phyloP scores from a whole-genome alignment of 2,113 vertebrate species.

The Rallus limicola region DNA sequence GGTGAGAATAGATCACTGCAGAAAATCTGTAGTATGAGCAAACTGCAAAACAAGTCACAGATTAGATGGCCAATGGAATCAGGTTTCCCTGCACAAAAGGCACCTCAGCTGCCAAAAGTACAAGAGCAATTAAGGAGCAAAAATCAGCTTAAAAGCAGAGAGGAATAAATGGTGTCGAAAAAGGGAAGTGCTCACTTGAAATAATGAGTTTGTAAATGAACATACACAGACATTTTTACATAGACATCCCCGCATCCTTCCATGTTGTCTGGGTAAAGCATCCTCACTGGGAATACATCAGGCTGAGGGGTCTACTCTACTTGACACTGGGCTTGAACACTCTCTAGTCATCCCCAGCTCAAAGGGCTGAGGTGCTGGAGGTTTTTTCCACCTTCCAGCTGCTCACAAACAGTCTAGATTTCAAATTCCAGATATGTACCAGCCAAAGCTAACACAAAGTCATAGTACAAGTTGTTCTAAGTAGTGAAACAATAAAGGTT shows the following conservation, averaged over 20 bases:
- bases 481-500: background rate
- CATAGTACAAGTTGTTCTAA: background rate
- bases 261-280: fast-evolving
- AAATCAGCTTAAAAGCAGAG: conserved; percentile 62
- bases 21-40: background rate
- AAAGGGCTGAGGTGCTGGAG: background rate
- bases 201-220: conserved; percentile 51
- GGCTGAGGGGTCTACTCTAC: background rate
- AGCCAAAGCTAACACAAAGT: background rate
- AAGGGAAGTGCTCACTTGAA: conserved; percentile 32
- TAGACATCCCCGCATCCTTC: background rate
- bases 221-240: background rate
- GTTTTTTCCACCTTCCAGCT: background rate
- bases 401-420: background rate
- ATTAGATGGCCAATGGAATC: background rate
- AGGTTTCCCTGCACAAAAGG: conserved; percentile 37
- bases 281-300: background rate
- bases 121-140: conserved; percentile 59
- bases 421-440: background rate
- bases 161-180: conserved; percentile 37
- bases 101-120: conserved; percentile 52
- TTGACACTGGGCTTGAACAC: fast-evolving
- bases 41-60: background rate
- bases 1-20: background rate
- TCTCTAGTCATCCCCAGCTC: background rate